phyloP scores from a whole-genome alignment of 2,113 vertebrate species.

The Syngnathus scovelli region DNA sequence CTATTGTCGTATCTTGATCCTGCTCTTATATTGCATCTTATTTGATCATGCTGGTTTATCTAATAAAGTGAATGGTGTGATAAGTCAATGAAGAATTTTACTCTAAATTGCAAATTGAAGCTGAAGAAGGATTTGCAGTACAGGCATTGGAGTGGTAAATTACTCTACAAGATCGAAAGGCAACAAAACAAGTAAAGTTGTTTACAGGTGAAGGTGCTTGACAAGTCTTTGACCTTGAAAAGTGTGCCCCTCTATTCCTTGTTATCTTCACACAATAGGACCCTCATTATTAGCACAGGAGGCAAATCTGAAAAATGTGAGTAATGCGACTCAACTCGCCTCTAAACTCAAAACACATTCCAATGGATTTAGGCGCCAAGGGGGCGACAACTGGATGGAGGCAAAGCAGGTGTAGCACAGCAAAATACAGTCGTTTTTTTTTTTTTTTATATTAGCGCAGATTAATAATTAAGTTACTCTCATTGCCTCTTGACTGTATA shows the following conservation, averaged over 20 bases:
- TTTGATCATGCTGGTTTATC: not conserved
- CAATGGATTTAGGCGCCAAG: conserved; percentile 30
- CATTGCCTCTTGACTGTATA: not conserved
- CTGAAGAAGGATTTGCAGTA: not conserved
- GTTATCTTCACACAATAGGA: not conserved
- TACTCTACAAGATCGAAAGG: not conserved
- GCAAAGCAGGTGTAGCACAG: conserved; percentile 19
- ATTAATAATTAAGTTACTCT: not conserved
- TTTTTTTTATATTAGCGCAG: not conserved
- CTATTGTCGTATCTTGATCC: not conserved
- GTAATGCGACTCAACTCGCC: conserved; percentile 52
- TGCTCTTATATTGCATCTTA: not conserved
- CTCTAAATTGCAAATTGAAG: not conserved
- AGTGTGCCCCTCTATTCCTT: not conserved
- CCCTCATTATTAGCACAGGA: not conserved
- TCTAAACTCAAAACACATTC: conserved; percentile 43
- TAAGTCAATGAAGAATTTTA: not conserved
- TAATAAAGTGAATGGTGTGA: not conserved
- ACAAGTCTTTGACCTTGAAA: conserved; percentile 57
- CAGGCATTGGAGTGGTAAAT: not conserved
- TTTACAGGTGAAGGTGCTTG: too few relatives aligned
- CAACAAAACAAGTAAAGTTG: not conserved
- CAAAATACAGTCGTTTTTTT: not conserved
- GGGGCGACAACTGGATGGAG: not conserved
- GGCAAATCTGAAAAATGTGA: conserved; percentile 23